Evolutionary conservation across 30 jellyfish, hydroid and myxozoan genomes (phyloP).

Genomic region (Aurelia sp.): DNA sequence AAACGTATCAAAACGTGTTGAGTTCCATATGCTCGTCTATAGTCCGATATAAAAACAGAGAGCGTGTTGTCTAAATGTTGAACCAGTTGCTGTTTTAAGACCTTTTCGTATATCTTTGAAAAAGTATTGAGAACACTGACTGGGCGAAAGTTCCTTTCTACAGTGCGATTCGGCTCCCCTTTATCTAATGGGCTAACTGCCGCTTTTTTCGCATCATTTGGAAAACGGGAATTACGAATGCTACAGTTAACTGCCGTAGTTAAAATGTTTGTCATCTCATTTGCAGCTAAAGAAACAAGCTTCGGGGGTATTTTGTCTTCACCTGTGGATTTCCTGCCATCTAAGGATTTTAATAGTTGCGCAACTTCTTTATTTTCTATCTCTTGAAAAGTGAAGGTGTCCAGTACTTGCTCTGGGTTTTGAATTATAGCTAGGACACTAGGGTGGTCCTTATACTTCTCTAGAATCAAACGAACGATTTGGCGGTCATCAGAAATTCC

Average conservation of each 20-base stretch:
- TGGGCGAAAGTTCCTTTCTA: not conserved
- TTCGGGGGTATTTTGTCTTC: not conserved
- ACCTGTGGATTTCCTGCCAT: slow-evolving; percentile 14
- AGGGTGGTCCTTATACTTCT: not conserved
- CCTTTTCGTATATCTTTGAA: too few species aligned
- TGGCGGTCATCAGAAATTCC: not conserved
- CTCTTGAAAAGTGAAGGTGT: not conserved
- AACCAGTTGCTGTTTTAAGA: too few species aligned
- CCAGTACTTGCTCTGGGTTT: not conserved
- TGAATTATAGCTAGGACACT: not conserved
- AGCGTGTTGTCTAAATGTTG: too few species aligned
- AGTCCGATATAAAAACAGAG: too few species aligned
- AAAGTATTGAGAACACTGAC: too few species aligned
- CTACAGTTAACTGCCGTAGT: not conserved
- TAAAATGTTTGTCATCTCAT: not conserved
- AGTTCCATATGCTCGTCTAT: too few species aligned
- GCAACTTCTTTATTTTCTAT: not conserved
- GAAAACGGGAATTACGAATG: not conserved
- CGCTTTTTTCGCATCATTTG: not conserved
- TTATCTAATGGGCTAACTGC: slow-evolving; percentile 9
- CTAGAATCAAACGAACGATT: not conserved
- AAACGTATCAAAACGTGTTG: too few species aligned
- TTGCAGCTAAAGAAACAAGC: not conserved
- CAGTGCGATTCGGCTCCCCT: slow-evolving; percentile 2
- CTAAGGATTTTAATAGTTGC: slow-evolving; percentile 1